Evolutionary conservation across 2,797 vertebrate species (phyloP), one percentile per base, ranked within the genome.

Genomic region (Helostoma temminkii): DNA sequence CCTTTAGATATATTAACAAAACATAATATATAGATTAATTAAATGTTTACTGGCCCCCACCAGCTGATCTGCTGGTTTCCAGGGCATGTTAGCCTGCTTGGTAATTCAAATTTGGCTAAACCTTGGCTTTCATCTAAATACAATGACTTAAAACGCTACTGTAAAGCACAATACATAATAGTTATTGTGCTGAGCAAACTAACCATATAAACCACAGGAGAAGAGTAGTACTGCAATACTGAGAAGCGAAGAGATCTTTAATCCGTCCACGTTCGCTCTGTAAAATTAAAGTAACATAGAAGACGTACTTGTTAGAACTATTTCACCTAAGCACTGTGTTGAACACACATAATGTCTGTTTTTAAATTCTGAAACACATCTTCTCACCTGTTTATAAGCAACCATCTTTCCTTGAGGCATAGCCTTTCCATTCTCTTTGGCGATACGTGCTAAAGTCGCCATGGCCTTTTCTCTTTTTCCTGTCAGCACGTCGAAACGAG

Each of bases 161-260:
- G n/a, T n/a, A 16, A 37, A 5, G 4, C 12, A 37, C 5, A 48
- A 5, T 4, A 46, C 16, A 53, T n/a, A 60, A 3, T 6, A 58
- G n/a, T 70, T 47, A 53, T 62, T 26, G 14, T 55, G n/a, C 36
- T 11, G 21, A 7, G 65, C 21, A 25, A 22, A 15, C 95, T 93
- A 78, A 98, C 97, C 97, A 98, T 88, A 98, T 95, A 82, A 97
- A 96, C 96, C 95, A 96, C 75, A 98, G 91, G 76, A 97, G 83
- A 83, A 98, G 69, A 0, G 96, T 98, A 1, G 96, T 98, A 87
- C 76, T 94, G 78, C 93, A 68, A 60, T 97, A 96, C 41, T 94
- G 92, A 70, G 93, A 91, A 0, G 91, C 85, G 84, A 98, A 95
- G 50, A 98, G 96, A 71, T 97, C 95, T 80, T 90, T 91, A 71